These are phyloP conservation scores for Macropodus opercularis DNA, from an alignment of 2,797 vertebrate genomes.

Conservation along the genomic window DNA sequence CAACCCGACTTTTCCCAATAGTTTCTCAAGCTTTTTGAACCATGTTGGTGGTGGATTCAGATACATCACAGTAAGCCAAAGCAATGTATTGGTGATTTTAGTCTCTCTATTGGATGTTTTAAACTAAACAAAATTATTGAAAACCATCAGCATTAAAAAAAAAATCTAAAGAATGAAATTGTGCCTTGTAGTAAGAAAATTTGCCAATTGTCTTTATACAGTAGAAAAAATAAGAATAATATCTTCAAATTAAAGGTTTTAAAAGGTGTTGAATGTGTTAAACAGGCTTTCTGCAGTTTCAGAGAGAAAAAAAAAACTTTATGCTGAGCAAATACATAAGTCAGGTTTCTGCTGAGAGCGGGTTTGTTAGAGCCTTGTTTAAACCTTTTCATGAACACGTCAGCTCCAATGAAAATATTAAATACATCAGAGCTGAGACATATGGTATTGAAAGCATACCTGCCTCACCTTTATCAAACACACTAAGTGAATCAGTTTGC, in stretches of 20 bases:
- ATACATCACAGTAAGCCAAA: no score
- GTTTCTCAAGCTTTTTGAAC: no score
- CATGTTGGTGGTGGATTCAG: no score
- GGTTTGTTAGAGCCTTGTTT: no score
- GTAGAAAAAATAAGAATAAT: background rate
- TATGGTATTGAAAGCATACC: background rate
- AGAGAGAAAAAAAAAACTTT: background rate
- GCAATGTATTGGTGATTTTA: background rate
- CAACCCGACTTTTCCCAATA: no score
- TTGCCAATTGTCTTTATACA: background rate
- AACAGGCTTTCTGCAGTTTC: background rate
- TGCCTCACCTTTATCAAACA: conserved; percentile 62
- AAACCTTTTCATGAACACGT: background rate
- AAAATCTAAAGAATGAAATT: background rate
- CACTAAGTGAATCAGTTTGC: conserved; percentile 7
- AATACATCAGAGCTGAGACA: background rate
- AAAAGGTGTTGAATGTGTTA: background rate
- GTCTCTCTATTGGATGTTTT: background rate
- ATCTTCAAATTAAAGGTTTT: background rate
- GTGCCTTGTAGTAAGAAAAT: background rate
- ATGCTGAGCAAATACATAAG: background rate
- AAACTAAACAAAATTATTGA: background rate
- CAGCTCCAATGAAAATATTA: background rate
- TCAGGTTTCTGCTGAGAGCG: background rate
- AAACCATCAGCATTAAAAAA: background rate